A percentile compares a stretch with the other conserved stretches of the same genome.
Conservation (phyloP, 2,113 vertebrate genomes). For the Daboia siamensis region DNA sequence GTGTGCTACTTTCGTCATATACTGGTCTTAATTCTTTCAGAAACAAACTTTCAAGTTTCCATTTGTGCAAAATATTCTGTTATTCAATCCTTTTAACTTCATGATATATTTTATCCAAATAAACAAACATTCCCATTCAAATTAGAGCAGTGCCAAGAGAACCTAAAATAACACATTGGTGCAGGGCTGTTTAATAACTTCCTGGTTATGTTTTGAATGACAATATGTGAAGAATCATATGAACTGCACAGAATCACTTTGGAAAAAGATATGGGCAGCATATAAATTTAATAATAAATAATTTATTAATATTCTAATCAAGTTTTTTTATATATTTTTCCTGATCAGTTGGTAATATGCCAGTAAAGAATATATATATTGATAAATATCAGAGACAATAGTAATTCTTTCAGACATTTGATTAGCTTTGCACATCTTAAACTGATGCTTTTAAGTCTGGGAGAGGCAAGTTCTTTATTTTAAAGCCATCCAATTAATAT, state of each 20-base stretch:
- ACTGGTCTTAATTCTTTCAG: neutral
- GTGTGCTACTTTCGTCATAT: neutral
- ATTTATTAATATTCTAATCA: neutral
- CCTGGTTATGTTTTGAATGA: neutral
- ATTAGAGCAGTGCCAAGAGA: neutral
- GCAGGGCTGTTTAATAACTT: neutral
- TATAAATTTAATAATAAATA: too few relatives aligned
- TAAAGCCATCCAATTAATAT: neutral
- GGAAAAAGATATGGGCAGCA: too few relatives aligned
- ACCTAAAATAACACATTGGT: neutral
- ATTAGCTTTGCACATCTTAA: neutral
- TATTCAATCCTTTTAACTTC: neutral
- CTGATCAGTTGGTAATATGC: neutral
- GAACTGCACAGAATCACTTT: too few relatives aligned
- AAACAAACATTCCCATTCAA: neutral
- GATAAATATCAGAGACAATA: neutral
- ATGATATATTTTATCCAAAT: neutral
- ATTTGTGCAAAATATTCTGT: neutral
- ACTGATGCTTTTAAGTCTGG: neutral
- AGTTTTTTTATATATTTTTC: neutral
- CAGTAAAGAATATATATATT: too few relatives aligned
- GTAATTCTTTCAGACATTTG: neutral
- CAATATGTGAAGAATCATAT: neutral
- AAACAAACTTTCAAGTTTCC: neutral
- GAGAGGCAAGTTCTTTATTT: neutral